Evolutionary conservation across 1,140 invertebrate genomes (phyloP).

Genomic region (Oryctes rhinoceros): DNA sequence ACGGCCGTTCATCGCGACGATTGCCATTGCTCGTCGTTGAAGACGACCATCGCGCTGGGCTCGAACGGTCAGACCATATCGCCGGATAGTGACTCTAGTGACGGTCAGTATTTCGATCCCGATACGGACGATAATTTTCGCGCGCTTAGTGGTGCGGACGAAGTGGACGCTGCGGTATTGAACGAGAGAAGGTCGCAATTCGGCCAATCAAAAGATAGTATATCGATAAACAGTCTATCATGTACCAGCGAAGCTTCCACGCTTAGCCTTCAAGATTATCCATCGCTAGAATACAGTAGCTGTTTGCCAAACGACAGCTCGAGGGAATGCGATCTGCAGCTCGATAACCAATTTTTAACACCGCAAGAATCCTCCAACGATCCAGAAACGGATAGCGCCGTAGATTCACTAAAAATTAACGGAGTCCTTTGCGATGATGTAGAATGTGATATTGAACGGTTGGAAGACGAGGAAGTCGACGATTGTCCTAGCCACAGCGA

Average conservation of each 20-base stretch:
- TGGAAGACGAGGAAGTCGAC: neutral
- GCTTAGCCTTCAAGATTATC: slow-evolving; percentile 43
- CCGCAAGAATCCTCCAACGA: slow-evolving; percentile 14
- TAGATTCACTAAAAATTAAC: slow-evolving; percentile 10
- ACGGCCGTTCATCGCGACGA: neutral
- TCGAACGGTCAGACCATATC: slow-evolving; percentile 53
- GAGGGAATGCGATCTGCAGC: neutral
- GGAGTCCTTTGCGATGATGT: slow-evolving; percentile 24
- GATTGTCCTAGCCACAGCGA: neutral
- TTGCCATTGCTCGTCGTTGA: neutral
- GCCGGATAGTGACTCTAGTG: slow-evolving; percentile 62
- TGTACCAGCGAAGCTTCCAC: slow-evolving; percentile 39
- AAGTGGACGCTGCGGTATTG: slow-evolving; percentile 40
- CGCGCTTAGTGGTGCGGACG: slow-evolving; percentile 25
- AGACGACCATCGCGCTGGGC: neutral
- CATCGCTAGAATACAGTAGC: slow-evolving; percentile 39
- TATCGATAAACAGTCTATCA: slow-evolving; percentile 18
- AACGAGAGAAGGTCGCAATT: neutral
- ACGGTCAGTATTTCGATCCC: slow-evolving; percentile 66
- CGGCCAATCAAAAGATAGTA: neutral
- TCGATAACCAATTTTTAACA: slow-evolving; percentile 12
- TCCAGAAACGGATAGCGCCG: neutral
- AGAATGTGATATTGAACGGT: slow-evolving; percentile 17
- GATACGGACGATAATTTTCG: slow-evolving; percentile 56
- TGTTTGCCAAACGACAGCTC: slow-evolving; percentile 23